These are phyloP conservation scores for Amorpha juglandis DNA, from an alignment of 2,888 invertebrate species.

Conservation along the genomic window DNA sequence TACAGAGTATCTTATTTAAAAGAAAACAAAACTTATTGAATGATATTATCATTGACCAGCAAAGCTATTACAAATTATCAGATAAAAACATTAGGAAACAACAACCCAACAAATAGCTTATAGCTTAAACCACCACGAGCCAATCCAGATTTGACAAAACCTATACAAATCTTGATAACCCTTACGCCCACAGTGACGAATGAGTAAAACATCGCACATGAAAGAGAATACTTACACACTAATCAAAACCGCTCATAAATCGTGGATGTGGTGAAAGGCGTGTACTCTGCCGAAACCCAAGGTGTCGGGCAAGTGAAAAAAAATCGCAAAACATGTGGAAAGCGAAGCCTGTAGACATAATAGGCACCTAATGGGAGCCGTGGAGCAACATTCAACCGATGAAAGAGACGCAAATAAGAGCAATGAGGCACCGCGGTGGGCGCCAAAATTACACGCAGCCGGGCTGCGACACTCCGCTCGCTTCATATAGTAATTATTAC, in stretches of 20 bases:
- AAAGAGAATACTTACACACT: constrained; percentile 22
- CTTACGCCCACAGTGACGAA: constrained; percentile 8
- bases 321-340: constrained; percentile 38
- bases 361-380: constrained; percentile 74
- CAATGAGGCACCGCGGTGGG: constrained; percentile 44
- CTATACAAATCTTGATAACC: constrained; percentile 1
- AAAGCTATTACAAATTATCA: too few relatives aligned
- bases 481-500: constrained; percentile 18
- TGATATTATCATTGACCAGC: too few relatives aligned
- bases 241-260: constrained; percentile 23
- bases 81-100: too few relatives aligned
- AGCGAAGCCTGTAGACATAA: constrained; percentile 64
- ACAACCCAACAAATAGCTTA: neutral
- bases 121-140: neutral
- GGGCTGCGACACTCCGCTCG: constrained; percentile 10
- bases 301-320: constrained; percentile 30
- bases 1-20: too few relatives aligned
- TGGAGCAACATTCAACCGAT: constrained; percentile 65
- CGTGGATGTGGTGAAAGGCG: neutral
- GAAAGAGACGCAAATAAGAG: constrained; percentile 60
- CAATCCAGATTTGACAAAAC: neutral
- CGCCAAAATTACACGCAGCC: constrained; percentile 49
- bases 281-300: constrained; percentile 15
- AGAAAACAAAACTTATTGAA: too few relatives aligned
- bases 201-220: constrained; percentile 15